Conservation (phyloP, 1,140 invertebrate species). For the Chrysopa pallens region DNA sequence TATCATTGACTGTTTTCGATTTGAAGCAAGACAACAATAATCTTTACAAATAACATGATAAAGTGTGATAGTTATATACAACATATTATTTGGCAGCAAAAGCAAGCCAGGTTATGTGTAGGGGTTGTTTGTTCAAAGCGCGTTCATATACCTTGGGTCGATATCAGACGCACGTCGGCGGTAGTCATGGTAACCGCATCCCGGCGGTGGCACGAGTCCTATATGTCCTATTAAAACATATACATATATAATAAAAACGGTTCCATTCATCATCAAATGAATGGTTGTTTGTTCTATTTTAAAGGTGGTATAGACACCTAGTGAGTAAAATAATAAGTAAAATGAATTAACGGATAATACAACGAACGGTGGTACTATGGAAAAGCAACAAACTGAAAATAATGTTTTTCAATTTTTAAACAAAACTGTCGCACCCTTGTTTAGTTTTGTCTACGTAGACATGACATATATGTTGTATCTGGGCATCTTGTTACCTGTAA, state of each 20-base stretch:
- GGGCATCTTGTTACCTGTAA: no score
- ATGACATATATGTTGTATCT: no score
- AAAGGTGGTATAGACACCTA: background rate
- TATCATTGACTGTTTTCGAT: background rate
- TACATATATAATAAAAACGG: background rate
- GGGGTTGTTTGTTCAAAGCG: background rate
- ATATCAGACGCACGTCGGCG: conserved; percentile 8
- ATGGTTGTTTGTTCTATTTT: background rate
- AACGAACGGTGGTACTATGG: background rate
- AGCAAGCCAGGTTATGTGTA: background rate
- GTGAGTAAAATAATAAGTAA: background rate
- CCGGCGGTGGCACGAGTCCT: background rate
- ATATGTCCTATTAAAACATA: background rate
- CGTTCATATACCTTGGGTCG: conserved; percentile 2
- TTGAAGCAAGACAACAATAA: background rate
- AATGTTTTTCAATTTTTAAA: no score
- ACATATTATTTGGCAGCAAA: background rate
- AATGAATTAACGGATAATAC: background rate
- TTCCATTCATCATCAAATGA: background rate
- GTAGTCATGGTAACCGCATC: conserved; percentile 7
- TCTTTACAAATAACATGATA: background rate
- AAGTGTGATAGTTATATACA: background rate
- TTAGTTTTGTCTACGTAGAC: no score
- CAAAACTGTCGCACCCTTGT: no score
- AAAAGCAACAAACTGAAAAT: background rate